phyloP scores from a whole-genome alignment of 2,113 vertebrate genomes.

The Xiphias gladius region DNA sequence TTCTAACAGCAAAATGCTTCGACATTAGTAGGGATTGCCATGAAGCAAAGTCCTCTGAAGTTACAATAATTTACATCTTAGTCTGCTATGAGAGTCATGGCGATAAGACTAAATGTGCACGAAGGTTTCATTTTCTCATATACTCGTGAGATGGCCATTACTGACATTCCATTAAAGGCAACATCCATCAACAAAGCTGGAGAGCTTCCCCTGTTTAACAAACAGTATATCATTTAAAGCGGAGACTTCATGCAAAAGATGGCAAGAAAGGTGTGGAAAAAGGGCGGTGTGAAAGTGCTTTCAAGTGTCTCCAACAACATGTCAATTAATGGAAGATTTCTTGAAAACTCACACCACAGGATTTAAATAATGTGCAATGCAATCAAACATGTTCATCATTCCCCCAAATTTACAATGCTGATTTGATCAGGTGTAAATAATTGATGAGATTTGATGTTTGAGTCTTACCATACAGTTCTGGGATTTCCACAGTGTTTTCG shows the following conservation, averaged over 20 bases:
- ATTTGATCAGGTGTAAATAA: slow-evolving; percentile 32
- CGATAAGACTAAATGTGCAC: background rate
- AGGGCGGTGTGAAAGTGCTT: background rate
- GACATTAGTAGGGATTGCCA: background rate
- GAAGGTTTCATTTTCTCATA: background rate
- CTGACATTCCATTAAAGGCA: slow-evolving; percentile 31
- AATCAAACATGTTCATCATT: slow-evolving; percentile 16
- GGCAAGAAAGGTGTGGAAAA: slow-evolving; percentile 7
- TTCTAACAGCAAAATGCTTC: slow-evolving; percentile 20
- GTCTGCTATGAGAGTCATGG: background rate
- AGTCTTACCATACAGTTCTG: slow-evolving; percentile 23
- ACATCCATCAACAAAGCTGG: slow-evolving; percentile 43
- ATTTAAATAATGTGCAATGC: background rate
- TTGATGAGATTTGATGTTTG: slow-evolving; percentile 20
- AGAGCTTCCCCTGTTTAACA: slow-evolving; percentile 14
- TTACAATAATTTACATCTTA: slow-evolving; percentile 1
- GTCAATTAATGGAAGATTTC: background rate
- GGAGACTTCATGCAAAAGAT: slow-evolving; percentile 27
- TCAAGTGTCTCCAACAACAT: background rate
- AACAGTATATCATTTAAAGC: slow-evolving; percentile 42
- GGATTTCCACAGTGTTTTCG: slow-evolving; percentile 23
- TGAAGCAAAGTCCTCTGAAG: background rate
- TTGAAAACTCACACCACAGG: background rate
- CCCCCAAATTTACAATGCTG: background rate
- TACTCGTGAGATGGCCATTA: background rate